phyloP scores from a whole-genome alignment of 2,113 vertebrate species.

The Carollia perspicillata region DNA sequence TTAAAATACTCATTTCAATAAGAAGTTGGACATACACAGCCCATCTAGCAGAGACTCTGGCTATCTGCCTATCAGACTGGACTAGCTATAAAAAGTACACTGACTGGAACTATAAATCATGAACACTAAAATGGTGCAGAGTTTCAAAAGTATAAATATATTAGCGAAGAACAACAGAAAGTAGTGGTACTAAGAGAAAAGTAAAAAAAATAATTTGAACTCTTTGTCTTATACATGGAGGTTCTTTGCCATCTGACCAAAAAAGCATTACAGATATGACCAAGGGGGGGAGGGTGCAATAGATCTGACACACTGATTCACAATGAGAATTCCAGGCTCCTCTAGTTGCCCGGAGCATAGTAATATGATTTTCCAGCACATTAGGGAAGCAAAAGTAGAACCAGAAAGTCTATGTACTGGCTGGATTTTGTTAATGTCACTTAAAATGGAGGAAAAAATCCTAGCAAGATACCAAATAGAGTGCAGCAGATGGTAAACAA shows the following conservation, averaged over 20 bases:
- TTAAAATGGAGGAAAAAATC: constrained; percentile 81
- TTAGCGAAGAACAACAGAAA: background rate
- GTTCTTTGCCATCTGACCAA: constrained; percentile 59
- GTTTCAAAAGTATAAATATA: background rate
- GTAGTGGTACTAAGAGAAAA: background rate
- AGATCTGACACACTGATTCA: constrained; percentile 40
- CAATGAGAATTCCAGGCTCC: constrained; percentile 68
- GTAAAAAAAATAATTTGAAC: background rate
- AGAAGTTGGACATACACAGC: background rate
- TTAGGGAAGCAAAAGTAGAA: constrained; percentile 80
- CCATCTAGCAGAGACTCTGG: background rate
- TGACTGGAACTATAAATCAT: background rate
- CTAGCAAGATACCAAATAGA: constrained; percentile 78
- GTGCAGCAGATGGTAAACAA: constrained; percentile 84
- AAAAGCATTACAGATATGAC: constrained; percentile 46
- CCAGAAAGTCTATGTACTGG: constrained; percentile 72
- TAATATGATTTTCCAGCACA: constrained; percentile 80
- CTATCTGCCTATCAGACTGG: background rate
- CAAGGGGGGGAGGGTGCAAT: background rate
- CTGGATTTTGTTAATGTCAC: constrained; percentile 82
- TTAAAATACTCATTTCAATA: background rate
- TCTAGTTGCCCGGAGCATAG: constrained; percentile 78
- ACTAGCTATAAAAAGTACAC: constrained; percentile 18
- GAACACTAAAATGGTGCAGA: background rate
- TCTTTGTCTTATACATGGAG: background rate